Evolutionary conservation across 2,113 vertebrate species (phyloP).

Genomic region (Vombatus ursinus): DNA sequence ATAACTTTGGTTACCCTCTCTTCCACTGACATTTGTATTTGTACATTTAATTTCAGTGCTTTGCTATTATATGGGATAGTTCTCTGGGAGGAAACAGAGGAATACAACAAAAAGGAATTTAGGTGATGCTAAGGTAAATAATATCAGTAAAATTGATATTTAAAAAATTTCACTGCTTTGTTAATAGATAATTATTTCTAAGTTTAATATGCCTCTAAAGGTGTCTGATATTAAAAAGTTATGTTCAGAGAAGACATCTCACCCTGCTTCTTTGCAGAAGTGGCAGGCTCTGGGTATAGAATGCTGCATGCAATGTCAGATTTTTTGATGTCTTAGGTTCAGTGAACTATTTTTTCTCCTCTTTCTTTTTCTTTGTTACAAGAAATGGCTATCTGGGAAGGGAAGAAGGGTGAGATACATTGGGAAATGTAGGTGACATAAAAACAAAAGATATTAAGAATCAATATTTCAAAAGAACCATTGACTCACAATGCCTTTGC

Average conservation of each 20-base stretch:
- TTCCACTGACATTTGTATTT: not conserved
- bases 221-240: not conserved
- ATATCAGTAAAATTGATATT: not conserved
- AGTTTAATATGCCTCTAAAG: not conserved
- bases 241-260: not conserved
- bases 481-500: not conserved
- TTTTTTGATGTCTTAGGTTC: not conserved
- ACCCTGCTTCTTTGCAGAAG: not conserved
- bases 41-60: not conserved
- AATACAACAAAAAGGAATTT: not conserved
- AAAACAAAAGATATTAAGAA: not conserved
- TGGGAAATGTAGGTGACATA: not conserved
- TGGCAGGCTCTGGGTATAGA: not conserved
- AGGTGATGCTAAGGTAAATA: not conserved
- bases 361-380: not conserved
- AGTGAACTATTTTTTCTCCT: not conserved
- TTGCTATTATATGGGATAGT: not conserved
- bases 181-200: constrained; percentile 1
- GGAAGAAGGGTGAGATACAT: not conserved
- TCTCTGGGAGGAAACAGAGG: not conserved
- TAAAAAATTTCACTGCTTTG: not conserved
- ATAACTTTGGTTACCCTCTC: no score
- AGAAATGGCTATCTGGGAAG: not conserved
- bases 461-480: not conserved
- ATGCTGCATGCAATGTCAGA: not conserved